Base-by-base conservation (phyloP, 2,113 vertebrate genomes). In the Crocuta crocuta region DNA sequence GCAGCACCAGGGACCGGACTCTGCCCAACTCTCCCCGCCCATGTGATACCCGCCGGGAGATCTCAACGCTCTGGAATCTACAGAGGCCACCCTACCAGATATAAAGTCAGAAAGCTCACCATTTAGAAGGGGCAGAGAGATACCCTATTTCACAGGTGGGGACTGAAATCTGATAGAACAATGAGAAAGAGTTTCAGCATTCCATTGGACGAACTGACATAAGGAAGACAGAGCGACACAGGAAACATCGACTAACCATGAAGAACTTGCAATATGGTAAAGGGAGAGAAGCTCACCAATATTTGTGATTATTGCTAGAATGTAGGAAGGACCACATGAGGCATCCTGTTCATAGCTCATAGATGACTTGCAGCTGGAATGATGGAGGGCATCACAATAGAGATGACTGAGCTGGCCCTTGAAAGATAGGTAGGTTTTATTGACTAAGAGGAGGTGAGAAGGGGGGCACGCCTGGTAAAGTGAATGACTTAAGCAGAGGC, bases 241-340 rank as follows among this genome's bases (percentile, higher is more conserved):
- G 71, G 43, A 92, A 53, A 10, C 17, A 24, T 13, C 5, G 24
- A 6, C 24, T 68, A 71, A 79, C 39, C 45, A 61, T 10, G 31
- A 53, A 50, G 31, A 94, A 26, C 10, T 68, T 63, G 0, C 39
- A 23, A 1, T 31, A 55, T 0, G 8, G 17, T 23, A 39, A 45
- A 80, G 4, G 24, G 70, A n/a, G 81, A 58, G 15, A 82, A 70
- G 2, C 28, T 23, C 24, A 58, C 21, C 21, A 26, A 33, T 53
- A 31, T 58, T 15, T 24, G 10, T 0, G 4, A 1, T 23, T 7
- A 10, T 48, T 2, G 5, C 43, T 24, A 58, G 17, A 9, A 4
- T n/a, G 4, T 13, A 48, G 74, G 63, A 83, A 33, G 45, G 58
- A 15, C 17, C 28, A 4, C 19, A 3, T 0, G 24, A 68, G 16